phyloP scores from a whole-genome alignment of 1,140 invertebrate genomes.

The Akabosia matsudoensis region DNA sequence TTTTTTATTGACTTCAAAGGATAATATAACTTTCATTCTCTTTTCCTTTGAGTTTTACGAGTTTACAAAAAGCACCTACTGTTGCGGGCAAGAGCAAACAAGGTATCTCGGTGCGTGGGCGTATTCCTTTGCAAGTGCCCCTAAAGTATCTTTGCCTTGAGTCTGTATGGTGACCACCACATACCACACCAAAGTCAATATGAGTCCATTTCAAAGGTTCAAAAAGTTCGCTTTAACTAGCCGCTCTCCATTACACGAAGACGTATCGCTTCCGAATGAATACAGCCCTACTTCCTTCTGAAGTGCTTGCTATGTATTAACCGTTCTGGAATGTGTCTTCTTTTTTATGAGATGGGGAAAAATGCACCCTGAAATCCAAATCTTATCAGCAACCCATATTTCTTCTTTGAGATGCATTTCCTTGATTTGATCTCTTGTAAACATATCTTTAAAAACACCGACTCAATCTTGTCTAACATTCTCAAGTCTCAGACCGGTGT shows the following conservation, averaged over 20 bases:
- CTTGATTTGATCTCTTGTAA: neutral
- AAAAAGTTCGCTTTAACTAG: no score
- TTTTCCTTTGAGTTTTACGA: neutral
- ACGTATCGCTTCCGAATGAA: no score
- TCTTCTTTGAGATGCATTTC: neutral
- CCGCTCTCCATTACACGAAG: no score
- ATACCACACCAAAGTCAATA: neutral
- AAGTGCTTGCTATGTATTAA: neutral
- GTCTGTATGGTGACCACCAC: neutral
- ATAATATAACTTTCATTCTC: neutral
- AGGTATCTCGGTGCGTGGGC: neutral
- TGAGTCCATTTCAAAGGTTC: no score
- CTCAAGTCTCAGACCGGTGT: neutral
- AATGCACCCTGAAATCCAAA: neutral
- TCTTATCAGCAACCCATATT: neutral
- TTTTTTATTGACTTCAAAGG: no score
- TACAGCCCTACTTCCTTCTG: no score
- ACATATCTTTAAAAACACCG: conserved; percentile 20
- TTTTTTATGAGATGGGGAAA: no score
- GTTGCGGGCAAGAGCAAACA: neutral
- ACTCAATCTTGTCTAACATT: neutral
- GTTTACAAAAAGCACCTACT: neutral
- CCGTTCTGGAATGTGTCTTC: no score
- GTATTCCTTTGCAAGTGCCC: neutral
- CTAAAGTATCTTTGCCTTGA: neutral